Evolutionary conservation across 2,888 invertebrate species (phyloP), one percentile per base, ranked within the genome.

Genomic region (Drosophila neonasuta): DNA sequence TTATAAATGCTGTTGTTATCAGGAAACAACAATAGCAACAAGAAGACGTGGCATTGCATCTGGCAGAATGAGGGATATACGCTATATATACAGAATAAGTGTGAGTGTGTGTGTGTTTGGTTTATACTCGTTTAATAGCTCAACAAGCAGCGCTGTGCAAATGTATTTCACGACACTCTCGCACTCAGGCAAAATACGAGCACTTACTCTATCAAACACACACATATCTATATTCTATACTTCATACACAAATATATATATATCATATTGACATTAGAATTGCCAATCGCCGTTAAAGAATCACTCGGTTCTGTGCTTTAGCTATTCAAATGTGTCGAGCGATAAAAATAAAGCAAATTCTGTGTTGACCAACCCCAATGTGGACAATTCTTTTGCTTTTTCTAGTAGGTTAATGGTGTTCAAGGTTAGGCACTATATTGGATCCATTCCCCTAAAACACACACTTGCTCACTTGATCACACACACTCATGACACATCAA

Each of bases 341-440:
- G 24, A 24, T 24, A 24, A 24, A 24, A 24, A 24, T 24, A 24
- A 24, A 24, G 24, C 60, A 48, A 60, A 46, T 52, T 11, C 48
- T 48, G 39, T 76, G 49, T 80, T 76, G 81, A 83, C 81, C 80
- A 80, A 39, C 58, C 59, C 49, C 74, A 62, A 78, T 50, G 50
- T 62, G 39, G 54, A 49, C 39, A 39, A 54, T 64, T 50, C 36
- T 41, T 20, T 48, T 20, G 30, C 34, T 13, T 29, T 42, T 30
- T 15, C 20, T 24, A 42, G 20, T 48, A 11, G 63, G 48, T 63
- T 42, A 49, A n/a, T 15, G 39, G 2, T 15, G n/a, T 10, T 55
- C 72, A 67, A 71, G 62, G 68, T 48, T 44, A 52, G 20, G 9
- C 10, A 9, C 9, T 56, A 56, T 39, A 29, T 24, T 24, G 42